phyloP scores from a whole-genome alignment of 2,113 vertebrate genomes.

The Papio anubis region DNA sequence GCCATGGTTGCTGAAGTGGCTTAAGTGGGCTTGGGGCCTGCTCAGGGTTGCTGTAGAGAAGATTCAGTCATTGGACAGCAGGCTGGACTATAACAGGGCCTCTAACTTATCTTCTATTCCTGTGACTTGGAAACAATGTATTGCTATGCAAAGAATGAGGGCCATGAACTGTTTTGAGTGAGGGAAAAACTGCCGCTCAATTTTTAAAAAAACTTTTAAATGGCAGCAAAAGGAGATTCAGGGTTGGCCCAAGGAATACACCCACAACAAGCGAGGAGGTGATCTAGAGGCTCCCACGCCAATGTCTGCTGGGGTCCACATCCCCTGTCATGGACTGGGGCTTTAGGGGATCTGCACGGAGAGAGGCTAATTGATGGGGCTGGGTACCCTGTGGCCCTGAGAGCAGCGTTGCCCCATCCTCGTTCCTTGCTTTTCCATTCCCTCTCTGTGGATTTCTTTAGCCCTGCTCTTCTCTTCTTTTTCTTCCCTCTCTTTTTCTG shows the following conservation, averaged over 20 bases:
- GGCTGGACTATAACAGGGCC: neutral
- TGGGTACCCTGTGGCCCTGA: neutral
- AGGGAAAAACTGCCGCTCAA: neutral
- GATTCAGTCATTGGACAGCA: neutral
- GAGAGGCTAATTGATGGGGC: neutral
- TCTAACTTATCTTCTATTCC: neutral
- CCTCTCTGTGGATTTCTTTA: neutral
- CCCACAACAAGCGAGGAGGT: neutral
- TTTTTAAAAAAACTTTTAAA: neutral
- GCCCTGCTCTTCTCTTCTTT: fast-evolving
- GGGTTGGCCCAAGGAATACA: neutral
- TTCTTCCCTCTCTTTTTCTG: neutral
- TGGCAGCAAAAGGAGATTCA: neutral
- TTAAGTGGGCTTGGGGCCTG: neutral
- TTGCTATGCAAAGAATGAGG: neutral
- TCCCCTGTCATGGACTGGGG: fast-evolving
- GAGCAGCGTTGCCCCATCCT: neutral
- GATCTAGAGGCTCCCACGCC: neutral
- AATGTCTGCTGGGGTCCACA: no score
- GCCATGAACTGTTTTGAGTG: neutral
- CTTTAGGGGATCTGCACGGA: neutral
- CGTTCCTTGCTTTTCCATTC: neutral
- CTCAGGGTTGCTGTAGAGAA: neutral
- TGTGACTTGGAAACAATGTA: neutral
- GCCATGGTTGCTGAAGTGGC: neutral